A percentile compares a stretch with the other conserved stretches of the same genome.
Evolutionary conservation across 1,140 invertebrate genomes (phyloP).

Genomic region (Brachionus koreanus): DNA sequence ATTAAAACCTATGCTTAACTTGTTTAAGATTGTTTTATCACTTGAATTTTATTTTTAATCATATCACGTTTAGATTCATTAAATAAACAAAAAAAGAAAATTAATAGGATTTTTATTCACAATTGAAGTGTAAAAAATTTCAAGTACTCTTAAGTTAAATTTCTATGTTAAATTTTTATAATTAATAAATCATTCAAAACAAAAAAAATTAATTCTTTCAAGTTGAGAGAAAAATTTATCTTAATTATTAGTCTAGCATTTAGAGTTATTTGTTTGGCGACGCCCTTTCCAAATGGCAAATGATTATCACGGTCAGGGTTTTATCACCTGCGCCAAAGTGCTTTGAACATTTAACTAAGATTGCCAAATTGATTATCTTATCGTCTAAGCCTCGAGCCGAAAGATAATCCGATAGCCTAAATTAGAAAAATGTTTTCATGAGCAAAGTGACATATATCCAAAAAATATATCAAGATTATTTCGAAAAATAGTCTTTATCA

Average conservation of each 20-base stretch:
- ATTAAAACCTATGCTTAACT: no score
- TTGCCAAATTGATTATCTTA: constrained; percentile 8
- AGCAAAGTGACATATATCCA: not conserved
- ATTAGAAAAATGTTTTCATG: not conserved
- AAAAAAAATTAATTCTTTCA: no score
- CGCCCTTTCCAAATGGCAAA: not conserved
- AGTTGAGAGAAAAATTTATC: no score
- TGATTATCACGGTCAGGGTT: not conserved
- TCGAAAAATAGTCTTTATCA: not conserved
- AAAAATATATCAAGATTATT: not conserved
- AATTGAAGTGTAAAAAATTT: not conserved
- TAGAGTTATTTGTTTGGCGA: not conserved
- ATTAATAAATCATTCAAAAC: no score
- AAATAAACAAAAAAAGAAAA: not conserved
- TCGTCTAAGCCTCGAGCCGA: not conserved
- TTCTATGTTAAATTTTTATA: not conserved
- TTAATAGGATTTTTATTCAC: not conserved
- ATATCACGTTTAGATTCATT: not conserved
- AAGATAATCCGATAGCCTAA: not conserved
- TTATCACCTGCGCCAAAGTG: not conserved
- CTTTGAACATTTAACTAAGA: constrained; percentile 7
- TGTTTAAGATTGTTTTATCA: not conserved
- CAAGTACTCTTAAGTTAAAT: not conserved
- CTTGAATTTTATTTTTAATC: not conserved
- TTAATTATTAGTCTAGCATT: not conserved